Conservation (phyloP, 2,113 vertebrate species). For the Gopherus flavomarginatus region DNA sequence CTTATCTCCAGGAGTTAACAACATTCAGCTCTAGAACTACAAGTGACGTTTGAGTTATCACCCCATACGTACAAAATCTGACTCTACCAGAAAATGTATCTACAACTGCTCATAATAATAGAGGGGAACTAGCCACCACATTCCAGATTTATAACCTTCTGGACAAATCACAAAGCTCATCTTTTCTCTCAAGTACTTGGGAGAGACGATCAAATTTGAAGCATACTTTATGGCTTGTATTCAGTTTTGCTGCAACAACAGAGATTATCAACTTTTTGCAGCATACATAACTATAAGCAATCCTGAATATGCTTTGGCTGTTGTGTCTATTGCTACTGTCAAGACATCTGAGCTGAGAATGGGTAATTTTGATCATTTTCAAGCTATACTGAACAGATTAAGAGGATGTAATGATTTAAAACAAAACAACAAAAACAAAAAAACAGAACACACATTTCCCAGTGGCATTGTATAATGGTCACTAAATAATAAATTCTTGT, state of each 20-base stretch:
- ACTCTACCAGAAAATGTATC: neutral
- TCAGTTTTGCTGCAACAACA: too few relatives aligned
- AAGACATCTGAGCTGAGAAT: neutral
- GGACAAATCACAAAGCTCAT: neutral
- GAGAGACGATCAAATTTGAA: too few relatives aligned
- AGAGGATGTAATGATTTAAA: neutral
- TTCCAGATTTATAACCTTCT: neutral
- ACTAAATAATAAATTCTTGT: neutral
- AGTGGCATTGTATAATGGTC: neutral
- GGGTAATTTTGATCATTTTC: neutral
- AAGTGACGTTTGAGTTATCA: neutral
- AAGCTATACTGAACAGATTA: neutral
- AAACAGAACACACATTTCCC: neutral
- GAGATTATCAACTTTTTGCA: too few relatives aligned
- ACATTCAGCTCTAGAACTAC: neutral
- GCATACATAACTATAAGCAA: too few relatives aligned
- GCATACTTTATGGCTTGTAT: too few relatives aligned
- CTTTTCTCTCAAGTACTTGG: too few relatives aligned
- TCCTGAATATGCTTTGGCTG: neutral
- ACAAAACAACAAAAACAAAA: neutral
- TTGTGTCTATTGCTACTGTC: neutral
- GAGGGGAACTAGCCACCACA: neutral
- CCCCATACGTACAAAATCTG: neutral
- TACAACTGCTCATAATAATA: neutral
- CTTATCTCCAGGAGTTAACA: neutral